Base-by-base conservation (phyloP, 2,888 invertebrate genomes). In the Megamerina dolium region DNA sequence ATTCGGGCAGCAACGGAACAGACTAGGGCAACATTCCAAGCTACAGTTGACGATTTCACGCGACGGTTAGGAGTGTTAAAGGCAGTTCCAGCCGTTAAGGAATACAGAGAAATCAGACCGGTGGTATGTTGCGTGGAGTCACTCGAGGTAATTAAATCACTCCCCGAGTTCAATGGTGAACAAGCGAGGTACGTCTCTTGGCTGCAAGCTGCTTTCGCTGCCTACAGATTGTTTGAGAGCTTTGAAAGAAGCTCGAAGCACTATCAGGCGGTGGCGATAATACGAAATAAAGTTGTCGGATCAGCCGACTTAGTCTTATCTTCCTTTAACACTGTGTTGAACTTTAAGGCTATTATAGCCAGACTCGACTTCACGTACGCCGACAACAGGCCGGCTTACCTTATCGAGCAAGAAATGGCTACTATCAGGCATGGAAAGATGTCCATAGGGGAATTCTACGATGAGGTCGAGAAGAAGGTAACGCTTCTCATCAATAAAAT, bases 311-410 rank as follows among this genome's bases (percentile, higher is more conserved):
- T 16, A 6, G 38, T 38, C 5, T 20, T 39, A 29, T 13, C 41
- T 2, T 41, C 18, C 23, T 45, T 45, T 36, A 40, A 45, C 18
- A 45, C 31, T 8, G 41, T 45, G 20, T 31, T 45, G 14, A 41
- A 37, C 29, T 45, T 48, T 34, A 42, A 29, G 32, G 40, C 48
- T 14, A 44, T 35, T 18, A 23, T 46, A 37, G 36, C 27, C 20
- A 32, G 48, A 18, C 29, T 48, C n/a, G 44, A 44, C 35, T 48
- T 45, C 18, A 45, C 44, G 3, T 48, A 48, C 18, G 38, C 48
- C 10, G 48, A 42, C 27, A 44, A 48, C 14, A 41, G 42, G 4
- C 40, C 44, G 9, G 19, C 31, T 31, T 44, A 47, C 12, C 26
- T 44, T 12, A 43, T 44, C 6, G 43, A 46, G 16, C 37, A 37